phyloP scores from a whole-genome alignment of 92 coral and sea anemone species.

The Anthopleura xanthogrammica region DNA sequence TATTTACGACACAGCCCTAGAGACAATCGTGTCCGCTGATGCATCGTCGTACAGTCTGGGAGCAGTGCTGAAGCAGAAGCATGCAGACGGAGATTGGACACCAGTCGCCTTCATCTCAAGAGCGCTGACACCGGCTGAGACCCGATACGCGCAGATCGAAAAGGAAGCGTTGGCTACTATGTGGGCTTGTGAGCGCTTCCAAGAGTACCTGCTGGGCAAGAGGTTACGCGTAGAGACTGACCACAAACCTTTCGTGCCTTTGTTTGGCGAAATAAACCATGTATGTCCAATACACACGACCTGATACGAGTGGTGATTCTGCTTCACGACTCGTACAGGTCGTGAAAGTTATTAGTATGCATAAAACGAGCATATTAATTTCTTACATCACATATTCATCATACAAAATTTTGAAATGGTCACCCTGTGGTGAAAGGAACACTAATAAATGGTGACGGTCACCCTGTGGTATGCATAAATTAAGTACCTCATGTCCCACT shows the following conservation, averaged over 20 bases:
- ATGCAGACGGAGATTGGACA: slow-evolving; percentile 7
- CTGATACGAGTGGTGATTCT: too few relatives aligned
- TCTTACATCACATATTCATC: too few relatives aligned
- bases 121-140: slow-evolving; percentile 15
- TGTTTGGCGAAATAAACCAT: slow-evolving; percentile 36
- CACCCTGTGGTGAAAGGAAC: too few relatives aligned
- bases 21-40: slow-evolving; percentile 15
- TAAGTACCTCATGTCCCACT: too few relatives aligned
- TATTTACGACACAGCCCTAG: slow-evolving; percentile 34
- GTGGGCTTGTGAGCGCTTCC: slow-evolving; percentile 25
- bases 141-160: slow-evolving; percentile 30
- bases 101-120: slow-evolving; percentile 6
- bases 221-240: slow-evolving; percentile 41
- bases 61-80: slow-evolving; percentile 3
- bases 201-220: slow-evolving; percentile 44
- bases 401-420: too few relatives aligned
- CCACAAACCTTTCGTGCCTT: slow-evolving; percentile 61
- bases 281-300: too few relatives aligned
- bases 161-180: slow-evolving; percentile 26
- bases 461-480: too few relatives aligned
- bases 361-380: too few relatives aligned
- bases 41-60: neutral
- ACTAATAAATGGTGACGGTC: too few relatives aligned
- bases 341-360: too few relatives aligned
- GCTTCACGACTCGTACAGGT: too few relatives aligned